Conservation (phyloP, 2,888 invertebrate species). For the Cephus pulcher region DNA sequence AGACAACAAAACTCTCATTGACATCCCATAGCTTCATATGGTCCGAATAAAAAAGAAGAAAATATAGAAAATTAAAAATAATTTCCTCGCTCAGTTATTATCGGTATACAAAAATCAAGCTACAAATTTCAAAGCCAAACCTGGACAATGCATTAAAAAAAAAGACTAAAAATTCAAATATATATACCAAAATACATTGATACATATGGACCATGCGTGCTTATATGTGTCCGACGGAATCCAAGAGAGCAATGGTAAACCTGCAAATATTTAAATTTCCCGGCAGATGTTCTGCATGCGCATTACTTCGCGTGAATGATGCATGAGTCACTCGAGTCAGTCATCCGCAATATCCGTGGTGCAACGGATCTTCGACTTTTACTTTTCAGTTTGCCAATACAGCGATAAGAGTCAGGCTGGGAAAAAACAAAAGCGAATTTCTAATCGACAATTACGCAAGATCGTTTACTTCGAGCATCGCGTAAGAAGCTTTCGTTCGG, state of each 20-base stretch:
- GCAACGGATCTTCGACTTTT: not conserved
- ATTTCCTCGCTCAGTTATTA: too few species aligned
- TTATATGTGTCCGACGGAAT: not conserved
- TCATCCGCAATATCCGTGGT: not conserved
- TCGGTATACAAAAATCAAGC: too few species aligned
- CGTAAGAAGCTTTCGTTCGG: constrained; percentile 24
- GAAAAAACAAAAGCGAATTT: too few species aligned
- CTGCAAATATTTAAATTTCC: not conserved
- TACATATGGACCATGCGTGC: not conserved
- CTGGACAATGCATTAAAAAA: too few species aligned
- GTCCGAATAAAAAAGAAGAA: not conserved
- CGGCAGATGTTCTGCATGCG: not conserved
- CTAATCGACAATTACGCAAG: not conserved
- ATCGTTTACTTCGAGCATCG: constrained; percentile 18
- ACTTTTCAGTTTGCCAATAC: not conserved
- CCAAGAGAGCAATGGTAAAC: not conserved
- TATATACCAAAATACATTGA: not conserved
- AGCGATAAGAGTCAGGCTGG: not conserved
- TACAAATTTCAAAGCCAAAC: too few species aligned
- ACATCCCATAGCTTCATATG: not conserved
- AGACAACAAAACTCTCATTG: constrained; percentile 39
- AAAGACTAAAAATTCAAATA: too few species aligned
- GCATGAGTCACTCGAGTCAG: not conserved
- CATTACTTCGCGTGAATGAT: not conserved
- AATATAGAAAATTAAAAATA: too few species aligned